phyloP scores from a whole-genome alignment of 2,113 vertebrate genomes.

The Forbesichthys agassizii region DNA sequence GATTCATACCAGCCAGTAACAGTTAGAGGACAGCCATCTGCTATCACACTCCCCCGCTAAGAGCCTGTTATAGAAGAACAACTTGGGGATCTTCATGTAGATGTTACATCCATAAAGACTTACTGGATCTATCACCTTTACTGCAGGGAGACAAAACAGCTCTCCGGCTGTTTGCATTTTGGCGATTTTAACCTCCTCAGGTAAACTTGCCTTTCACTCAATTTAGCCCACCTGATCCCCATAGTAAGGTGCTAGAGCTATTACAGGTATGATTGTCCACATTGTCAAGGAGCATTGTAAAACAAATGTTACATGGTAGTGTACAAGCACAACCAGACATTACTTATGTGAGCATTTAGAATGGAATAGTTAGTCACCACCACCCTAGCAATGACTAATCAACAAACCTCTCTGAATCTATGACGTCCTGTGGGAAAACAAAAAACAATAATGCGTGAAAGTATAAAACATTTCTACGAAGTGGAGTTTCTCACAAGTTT shows the following conservation, averaged over 20 bases:
- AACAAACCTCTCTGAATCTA: too few relatives aligned
- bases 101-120: conserved; percentile 66
- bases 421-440: too few relatives aligned
- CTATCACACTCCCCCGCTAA: conserved; percentile 62
- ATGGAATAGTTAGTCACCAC: conserved; percentile 5
- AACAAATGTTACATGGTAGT: conserved; percentile 7
- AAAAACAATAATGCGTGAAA: too few relatives aligned
- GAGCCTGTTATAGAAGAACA: conserved; percentile 53
- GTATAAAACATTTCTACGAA: too few relatives aligned
- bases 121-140: conserved; percentile 60
- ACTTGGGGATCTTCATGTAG: conserved; percentile 60
- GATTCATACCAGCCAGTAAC: conserved; percentile 62
- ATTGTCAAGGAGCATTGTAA: conserved; percentile 1
- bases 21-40: conserved; percentile 65
- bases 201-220: conserved; percentile 21
- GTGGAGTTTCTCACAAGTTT: not conserved
- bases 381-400: too few relatives aligned
- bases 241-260: conserved; percentile 9
- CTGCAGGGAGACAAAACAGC: conserved; percentile 32
- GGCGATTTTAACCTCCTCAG: conserved; percentile 27
- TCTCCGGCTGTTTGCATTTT: conserved; percentile 7
- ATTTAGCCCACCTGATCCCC: conserved; percentile 35
- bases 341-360: not conserved
- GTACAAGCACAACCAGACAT: not conserved
- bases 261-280: conserved; percentile 31